These are phyloP conservation scores for Sylvia atricapilla DNA, from an alignment of 2,113 vertebrate genomes.

Conservation along the genomic window DNA sequence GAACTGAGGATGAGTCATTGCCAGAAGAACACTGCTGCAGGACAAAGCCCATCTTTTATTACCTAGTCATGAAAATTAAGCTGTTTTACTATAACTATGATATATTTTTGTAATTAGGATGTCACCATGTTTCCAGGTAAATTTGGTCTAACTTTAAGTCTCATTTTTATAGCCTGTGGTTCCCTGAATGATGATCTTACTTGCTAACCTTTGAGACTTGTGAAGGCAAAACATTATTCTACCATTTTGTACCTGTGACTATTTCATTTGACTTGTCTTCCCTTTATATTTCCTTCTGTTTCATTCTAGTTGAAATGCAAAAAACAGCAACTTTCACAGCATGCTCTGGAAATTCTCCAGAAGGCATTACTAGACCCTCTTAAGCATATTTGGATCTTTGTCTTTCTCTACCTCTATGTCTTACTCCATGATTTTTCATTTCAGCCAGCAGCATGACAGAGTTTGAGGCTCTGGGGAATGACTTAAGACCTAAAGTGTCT, in stretches of 20 bases:
- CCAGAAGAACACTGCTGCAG: background rate
- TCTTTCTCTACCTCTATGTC: background rate
- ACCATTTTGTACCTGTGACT: background rate
- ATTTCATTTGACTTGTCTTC: background rate
- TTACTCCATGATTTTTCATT: background rate
- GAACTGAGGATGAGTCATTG: background rate
- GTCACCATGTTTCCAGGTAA: background rate
- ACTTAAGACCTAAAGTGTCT: background rate
- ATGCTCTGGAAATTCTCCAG: background rate
- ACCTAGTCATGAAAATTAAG: background rate
- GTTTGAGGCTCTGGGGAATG: background rate
- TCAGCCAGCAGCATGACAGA: background rate
- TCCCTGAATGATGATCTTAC: background rate
- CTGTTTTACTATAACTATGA: background rate
- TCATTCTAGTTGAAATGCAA: background rate
- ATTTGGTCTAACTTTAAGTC: background rate
- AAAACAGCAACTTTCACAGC: background rate
- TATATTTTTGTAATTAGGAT: background rate
- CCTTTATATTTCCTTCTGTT: background rate
- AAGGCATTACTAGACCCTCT: background rate
- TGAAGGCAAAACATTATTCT: background rate
- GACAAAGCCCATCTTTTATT: background rate
- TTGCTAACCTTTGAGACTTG: background rate
- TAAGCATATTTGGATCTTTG: background rate
- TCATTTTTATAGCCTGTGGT: background rate